Evolutionary conservation across 2,888 invertebrate genomes (phyloP).

Genomic region (Cactoblastis cactorum): DNA sequence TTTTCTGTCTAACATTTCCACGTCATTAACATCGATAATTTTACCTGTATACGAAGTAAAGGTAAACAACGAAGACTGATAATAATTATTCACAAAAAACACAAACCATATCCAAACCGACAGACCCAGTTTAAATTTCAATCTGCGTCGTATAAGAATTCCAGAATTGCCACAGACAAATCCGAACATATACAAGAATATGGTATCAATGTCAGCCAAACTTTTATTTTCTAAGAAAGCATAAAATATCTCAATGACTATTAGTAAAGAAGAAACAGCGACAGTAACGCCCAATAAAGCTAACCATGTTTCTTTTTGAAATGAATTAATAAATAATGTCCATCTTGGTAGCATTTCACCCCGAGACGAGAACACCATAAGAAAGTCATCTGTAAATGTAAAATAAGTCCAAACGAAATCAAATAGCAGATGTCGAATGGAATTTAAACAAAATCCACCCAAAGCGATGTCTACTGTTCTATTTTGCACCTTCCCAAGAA

Average conservation of each 20-base stretch:
- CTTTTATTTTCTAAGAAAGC: background rate
- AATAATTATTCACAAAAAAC: constrained; percentile 21
- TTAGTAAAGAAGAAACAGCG: background rate
- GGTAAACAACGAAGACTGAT: constrained; percentile 20
- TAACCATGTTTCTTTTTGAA: background rate
- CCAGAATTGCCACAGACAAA: background rate
- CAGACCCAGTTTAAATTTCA: constrained; percentile 4
- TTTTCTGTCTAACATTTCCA: background rate
- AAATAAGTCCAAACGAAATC: constrained; percentile 7
- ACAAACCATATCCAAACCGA: constrained; percentile 13
- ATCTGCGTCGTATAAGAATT: background rate
- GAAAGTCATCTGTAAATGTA: background rate
- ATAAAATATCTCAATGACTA: background rate
- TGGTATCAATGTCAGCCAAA: background rate
- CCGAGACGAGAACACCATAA: background rate
- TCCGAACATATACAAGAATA: background rate
- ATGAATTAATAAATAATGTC: background rate
- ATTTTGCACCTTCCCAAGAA: background rate
- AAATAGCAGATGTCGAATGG: background rate
- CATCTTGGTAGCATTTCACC: background rate
- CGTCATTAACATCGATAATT: background rate
- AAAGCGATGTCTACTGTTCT: background rate
- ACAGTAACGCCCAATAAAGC: background rate
- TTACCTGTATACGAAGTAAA: constrained; percentile 6
- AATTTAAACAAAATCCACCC: background rate